Evolutionary conservation across 2,113 vertebrate species (phyloP), one percentile per base, ranked within the genome.

Genomic region (Nothobranchius kuhntae): DNA sequence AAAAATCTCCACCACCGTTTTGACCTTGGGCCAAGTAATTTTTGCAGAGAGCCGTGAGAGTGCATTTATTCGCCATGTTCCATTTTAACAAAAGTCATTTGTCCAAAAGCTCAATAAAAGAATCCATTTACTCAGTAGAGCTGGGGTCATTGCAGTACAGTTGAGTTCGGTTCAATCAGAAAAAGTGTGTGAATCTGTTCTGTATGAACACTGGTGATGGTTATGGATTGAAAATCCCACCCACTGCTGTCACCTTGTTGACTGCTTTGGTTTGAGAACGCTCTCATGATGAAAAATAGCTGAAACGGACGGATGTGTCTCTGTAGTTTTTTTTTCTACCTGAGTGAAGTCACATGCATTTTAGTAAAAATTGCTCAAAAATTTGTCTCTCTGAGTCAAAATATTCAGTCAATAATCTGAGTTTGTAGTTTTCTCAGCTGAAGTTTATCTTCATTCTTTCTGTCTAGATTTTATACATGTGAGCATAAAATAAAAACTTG

Each of bases 81-180:
- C 9, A 36, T 6, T 17, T 30, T 26, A 14, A 13, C 51, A 65
- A 15, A 65, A 51, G 40, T 52, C n/a, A 17, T 52, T 38, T 52
- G n/a, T 4, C 10, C 45, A 7, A 48, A 3, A 5, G 46, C 9
- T 52, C 42, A 45, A 24, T 44, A 42, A 53, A 42, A 13, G 50
- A 26, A 42, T 65, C 21, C 36, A 64, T 64, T 26, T 53, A 44
- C 51, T 65, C 21, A 45, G 51, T 15, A 64, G 45, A 63, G n/a
- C 30, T 58, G 8, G 36, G 11, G 47, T 35, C 15, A 42, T 26
- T 65, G 38, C 13, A 47, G 46, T 51, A 30, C 13, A 48, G 58
- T 35, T 45, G 13, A 48, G 30, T 38, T 42, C 3, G 44, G 53
- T 11, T 57, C 14, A 55, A 51, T 26, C 40, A 40, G 13, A 56